Evolutionary conservation across 1,140 invertebrate genomes (phyloP).

Genomic region (Drosophila melanica): DNA sequence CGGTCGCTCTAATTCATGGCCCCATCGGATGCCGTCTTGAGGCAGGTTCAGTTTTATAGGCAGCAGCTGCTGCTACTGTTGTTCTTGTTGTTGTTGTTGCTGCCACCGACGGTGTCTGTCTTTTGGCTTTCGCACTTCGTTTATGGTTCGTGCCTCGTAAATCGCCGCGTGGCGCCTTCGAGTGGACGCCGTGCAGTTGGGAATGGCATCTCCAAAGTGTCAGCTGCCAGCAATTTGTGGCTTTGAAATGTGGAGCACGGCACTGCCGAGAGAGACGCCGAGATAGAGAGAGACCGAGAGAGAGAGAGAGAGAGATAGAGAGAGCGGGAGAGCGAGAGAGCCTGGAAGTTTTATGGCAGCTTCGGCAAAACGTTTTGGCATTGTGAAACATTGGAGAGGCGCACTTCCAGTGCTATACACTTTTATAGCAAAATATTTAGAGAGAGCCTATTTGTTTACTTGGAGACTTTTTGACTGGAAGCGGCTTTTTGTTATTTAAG

Average conservation of each 20-base stretch:
- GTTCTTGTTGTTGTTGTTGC: slow-evolving; percentile 1
- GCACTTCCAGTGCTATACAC: neutral
- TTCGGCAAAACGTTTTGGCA: slow-evolving; percentile 37
- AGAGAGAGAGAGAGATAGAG: slow-evolving; percentile 5
- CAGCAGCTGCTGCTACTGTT: neutral
- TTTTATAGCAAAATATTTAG: slow-evolving; percentile 53
- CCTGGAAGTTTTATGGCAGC: slow-evolving; percentile 51
- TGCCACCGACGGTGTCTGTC: slow-evolving; percentile 10
- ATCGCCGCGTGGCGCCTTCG: slow-evolving; percentile 33
- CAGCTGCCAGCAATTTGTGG: slow-evolving; percentile 68
- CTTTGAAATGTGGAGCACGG: slow-evolving; percentile 60
- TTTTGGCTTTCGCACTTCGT: slow-evolving; percentile 50
- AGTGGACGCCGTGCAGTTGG: slow-evolving; percentile 28
- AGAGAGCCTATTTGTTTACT: slow-evolving; percentile 55
- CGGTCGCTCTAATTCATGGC: slow-evolving; percentile 30
- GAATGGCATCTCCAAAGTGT: slow-evolving; percentile 63
- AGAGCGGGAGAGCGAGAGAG: slow-evolving; percentile 12
- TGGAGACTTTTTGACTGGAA: slow-evolving; percentile 44
- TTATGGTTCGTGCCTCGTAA: slow-evolving; percentile 40
- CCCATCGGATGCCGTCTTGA: slow-evolving; percentile 33
- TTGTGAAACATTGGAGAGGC: slow-evolving; percentile 28
- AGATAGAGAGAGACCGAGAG: neutral
- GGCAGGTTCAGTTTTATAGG: slow-evolving; percentile 42
- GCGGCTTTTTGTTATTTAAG: neutral
- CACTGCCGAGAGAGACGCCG: slow-evolving; percentile 13